Evolutionary conservation across 2,113 vertebrate species (phyloP).

Genomic region (Grallaria varia): DNA sequence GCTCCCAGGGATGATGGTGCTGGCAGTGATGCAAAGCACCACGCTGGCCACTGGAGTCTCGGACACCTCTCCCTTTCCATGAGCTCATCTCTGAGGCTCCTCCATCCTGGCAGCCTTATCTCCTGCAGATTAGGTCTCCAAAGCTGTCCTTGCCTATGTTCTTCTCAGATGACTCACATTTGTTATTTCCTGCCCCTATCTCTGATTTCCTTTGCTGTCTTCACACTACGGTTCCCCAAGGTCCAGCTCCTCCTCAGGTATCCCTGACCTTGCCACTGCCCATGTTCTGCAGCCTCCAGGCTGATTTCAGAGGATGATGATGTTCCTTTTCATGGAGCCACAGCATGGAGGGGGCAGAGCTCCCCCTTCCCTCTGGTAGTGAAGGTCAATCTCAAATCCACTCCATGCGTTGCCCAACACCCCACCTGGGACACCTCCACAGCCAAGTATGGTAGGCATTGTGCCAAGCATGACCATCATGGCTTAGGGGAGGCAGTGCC

Average conservation of each 20-base stretch:
- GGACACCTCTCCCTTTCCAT: not conserved
- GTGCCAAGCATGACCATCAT: accelerated
- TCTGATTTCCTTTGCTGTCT: not conserved
- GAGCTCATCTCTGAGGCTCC: not conserved
- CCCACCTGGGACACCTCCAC: not conserved
- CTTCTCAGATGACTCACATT: conserved; percentile 12
- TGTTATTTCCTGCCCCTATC: conserved; percentile 48
- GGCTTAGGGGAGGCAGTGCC: not conserved
- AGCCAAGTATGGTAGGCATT: accelerated
- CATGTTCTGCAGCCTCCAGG: accelerated
- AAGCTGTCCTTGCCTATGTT: not conserved
- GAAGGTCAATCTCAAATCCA: not conserved
- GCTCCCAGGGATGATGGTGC: not conserved
- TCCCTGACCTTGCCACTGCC: not conserved
- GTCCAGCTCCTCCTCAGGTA: not conserved
- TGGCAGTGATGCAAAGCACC: not conserved
- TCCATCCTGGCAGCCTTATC: not conserved
- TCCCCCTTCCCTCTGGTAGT: not conserved
- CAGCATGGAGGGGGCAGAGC: not conserved
- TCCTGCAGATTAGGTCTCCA: not conserved
- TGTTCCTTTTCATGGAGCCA: not conserved
- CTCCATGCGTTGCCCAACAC: not conserved
- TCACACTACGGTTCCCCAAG: not conserved
- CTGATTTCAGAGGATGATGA: not conserved
- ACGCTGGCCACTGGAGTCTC: accelerated